These are phyloP conservation scores for Peromyscus californicus DNA, from an alignment of 2,113 vertebrate species.

Conservation along the genomic window DNA sequence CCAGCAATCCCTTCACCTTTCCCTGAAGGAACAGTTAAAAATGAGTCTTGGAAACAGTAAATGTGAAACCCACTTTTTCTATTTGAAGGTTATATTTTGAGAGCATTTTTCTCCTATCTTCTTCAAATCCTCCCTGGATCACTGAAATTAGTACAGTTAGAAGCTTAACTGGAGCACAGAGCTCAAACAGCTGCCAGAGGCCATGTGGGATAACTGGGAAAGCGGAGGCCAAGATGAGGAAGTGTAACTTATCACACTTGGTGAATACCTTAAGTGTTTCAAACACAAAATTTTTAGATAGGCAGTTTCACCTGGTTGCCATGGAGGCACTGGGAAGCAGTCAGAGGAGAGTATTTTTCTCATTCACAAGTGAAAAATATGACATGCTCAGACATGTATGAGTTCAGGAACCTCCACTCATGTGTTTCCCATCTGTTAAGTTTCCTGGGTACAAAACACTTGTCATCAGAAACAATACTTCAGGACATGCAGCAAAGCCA, in stretches of 20 bases:
- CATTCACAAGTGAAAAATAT: neutral
- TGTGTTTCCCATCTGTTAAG: neutral
- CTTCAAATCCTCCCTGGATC: conserved; percentile 2
- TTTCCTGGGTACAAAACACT: neutral
- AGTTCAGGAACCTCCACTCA: neutral
- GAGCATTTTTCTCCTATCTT: neutral
- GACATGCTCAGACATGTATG: neutral
- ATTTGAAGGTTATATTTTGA: neutral
- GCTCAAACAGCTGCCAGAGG: neutral
- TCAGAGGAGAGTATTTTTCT: neutral
- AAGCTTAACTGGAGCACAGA: neutral
- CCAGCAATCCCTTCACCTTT: neutral
- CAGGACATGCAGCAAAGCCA: neutral
- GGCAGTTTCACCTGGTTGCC: neutral
- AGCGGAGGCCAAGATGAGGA: neutral
- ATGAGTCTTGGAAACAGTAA: too few relatives aligned
- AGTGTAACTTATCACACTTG: neutral
- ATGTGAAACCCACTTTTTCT: neutral
- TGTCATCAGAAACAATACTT: neutral
- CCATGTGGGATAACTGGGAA: neutral
- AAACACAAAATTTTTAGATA: neutral
- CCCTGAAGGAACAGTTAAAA: neutral
- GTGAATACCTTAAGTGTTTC: neutral
- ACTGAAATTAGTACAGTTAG: neutral
- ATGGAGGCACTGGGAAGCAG: neutral